Base-by-base conservation (phyloP, 2,888 invertebrate species). In the Peribatodes rhomboidaria region DNA sequence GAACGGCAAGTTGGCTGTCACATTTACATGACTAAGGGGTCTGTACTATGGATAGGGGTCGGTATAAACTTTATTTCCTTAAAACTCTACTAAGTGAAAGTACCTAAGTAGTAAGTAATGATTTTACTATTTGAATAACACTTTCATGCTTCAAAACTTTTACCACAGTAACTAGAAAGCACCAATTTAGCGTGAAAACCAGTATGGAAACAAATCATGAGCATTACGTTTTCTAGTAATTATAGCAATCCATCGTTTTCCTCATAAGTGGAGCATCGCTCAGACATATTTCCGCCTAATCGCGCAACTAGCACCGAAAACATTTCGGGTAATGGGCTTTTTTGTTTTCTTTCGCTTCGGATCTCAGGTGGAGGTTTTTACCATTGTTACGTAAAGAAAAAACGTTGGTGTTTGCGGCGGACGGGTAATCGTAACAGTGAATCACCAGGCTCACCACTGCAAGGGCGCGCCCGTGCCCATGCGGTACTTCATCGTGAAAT, bases 401-500 rank as follows among this genome's bases (percentile, higher is more conserved):
- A 76, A 77, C 70, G 67, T 61, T 70, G 59, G 65, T 59, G 52
- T 68, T 72, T 68, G 71, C 73, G 72, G 73, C 72, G 71, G 74
- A 77, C 72, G 80, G 81, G 81, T 83, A 84, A 84, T 85, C 84
- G 81, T 85, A 83, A 84, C 84, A 83, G 80, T 90, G 89, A 89
- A 89, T 90, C 89, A 89, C 83, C 78, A 84, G 78, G 76, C 76
- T 76, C 74, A 72, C 76, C 75, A 74, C 70, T 80, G 86, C 84
- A 84, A 86, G 86, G 87, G 88, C 84, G 81, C 81, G 82, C 80
- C 79, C 75, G 75, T 82, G 85, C 84, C 86, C 86, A 84, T 88
- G 83, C 84, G 86, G 86, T 90, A 85, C 89, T 88, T 87, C 86
- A 88, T 90, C 83, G 80, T 86, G 84, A 78, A 91, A 88, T 89